Evolutionary conservation across 2,113 vertebrate genomes (phyloP), one percentile per base, ranked within the genome.

Genomic region (Gallinago paraguaiae): DNA sequence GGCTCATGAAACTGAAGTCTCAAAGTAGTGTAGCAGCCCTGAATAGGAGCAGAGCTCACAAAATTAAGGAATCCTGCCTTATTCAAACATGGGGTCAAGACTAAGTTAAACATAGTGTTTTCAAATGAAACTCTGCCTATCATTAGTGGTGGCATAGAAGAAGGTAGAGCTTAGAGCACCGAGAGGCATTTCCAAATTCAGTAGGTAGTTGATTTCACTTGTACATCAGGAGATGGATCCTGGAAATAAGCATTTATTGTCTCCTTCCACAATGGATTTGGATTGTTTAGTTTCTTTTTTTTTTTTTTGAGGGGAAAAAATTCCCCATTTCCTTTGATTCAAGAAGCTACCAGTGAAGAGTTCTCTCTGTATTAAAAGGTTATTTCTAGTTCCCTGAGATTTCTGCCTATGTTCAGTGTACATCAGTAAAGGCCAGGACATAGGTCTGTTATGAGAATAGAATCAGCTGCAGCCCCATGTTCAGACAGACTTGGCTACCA

Each of bases 1-100:
- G 12, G 28, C 17, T 31, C 8, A 1, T 3, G n/a, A 35, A 50
- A 22, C 18, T 13, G 76, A 45, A 67, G 57, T 48, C 43, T 59
- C 31, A 13, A 7, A 60, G 57, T 14, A 48, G 6, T 35, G 53
- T 53, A 63, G 65, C 33, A 82, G 54, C 64, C 30, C 45, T 48
- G 46, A 24, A 37, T 2, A 76, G 14, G 54, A 54, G 39, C 1
- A 2, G 54, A 65, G 17, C 25, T 83, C 33, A 25, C 33, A 72
- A 39, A 64, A 56, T 31, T 15, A 5, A 39, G n/a, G 39, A 31
- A n/a, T 20, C 23, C 48, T 41, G 19, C 17, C 35, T 50, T 31
- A 4, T 19, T 54, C 19, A 23, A 15, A 51, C 5, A 1, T 8
- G 5, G 12, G 50, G 46, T 8, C 0, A 12, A 20, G 41, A 17